A percentile compares a stretch with the other conserved stretches of the same genome.
Evolutionary conservation across 2,797 vertebrate genomes (phyloP).

Genomic region (Pseudochirops corinnae): DNA sequence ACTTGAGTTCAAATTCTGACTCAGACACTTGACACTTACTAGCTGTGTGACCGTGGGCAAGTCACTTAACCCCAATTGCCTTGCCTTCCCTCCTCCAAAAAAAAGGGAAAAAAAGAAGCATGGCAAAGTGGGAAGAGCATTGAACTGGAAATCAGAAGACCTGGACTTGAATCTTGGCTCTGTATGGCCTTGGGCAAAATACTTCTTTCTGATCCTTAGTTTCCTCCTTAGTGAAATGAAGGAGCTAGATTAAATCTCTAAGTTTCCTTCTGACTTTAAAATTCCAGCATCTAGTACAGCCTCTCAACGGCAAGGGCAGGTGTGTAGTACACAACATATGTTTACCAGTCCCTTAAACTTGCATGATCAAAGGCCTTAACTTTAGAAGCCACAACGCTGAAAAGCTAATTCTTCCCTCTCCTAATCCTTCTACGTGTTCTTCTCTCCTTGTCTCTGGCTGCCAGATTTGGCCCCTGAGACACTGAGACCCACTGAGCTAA

Average conservation of each 20-base stretch:
- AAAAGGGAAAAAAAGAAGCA: neutral
- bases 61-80: too few species aligned
- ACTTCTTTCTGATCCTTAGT: neutral
- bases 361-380: neutral
- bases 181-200: neutral
- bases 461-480: too few species aligned
- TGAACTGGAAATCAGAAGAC: neutral
- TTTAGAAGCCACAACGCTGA: neutral
- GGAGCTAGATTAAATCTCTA: neutral
- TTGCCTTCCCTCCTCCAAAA: too few species aligned
- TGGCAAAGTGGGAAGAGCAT: neutral
- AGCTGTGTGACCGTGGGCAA: too few species aligned
- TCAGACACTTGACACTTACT: too few species aligned
- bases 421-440: too few species aligned
- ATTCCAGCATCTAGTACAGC: neutral
- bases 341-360: neutral
- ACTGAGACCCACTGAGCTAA: too few species aligned
- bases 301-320: neutral
- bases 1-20: too few species aligned
- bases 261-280: neutral
- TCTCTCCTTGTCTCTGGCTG: too few species aligned
- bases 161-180: neutral
- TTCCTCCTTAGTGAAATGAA: neutral
- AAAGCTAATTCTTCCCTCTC: too few species aligned
- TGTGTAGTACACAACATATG: neutral